Base-by-base conservation (phyloP, 2,797 vertebrate genomes). In the Phoxinus dragarum region DNA sequence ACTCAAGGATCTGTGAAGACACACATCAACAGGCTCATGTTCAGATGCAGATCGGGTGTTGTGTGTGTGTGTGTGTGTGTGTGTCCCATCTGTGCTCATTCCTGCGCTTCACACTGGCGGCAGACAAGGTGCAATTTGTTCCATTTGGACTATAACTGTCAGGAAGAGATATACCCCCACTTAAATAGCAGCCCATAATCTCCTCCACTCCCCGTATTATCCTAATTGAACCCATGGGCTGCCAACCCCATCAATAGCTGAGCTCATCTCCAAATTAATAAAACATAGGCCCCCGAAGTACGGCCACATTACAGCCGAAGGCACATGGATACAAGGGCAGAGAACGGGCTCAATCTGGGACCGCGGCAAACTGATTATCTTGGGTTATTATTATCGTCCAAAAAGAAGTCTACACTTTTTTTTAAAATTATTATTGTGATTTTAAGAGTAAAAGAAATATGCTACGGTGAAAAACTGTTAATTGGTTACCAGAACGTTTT, bases 191-290 rank as follows among this genome's bases (percentile, higher is more conserved):
- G 89, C 92, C 92, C 92, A 93, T 95, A 95, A 95, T 94, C 93
- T 94, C 92, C 92, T 93, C 93, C 92, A 93, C 93, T 94, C 93
- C 91, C 89, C 92, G 91, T 95, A 93, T 95, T 95, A 95, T 94
- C 94, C 94, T 95, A 95, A 96, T 96, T 95, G 95, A 96, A 93
- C 94, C 94, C 93, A 94, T 90, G 93, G 94, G 94, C 91, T 68
- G 92, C 94, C 93, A 92, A 86, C 82, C 82, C 93, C 93, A 94
- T 95, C 94, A 95, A 93, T 94, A 93, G 94, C 94, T 95, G 93
- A 95, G 94, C 95, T 95, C 95, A 96, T 96, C 93, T 93, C 89
- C 93, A 94, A 93, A 95, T 96, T 94, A 95, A 96, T 95, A 94
- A 96, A 95, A 95, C 93, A 95, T 95, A 90, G 92, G 87, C 90